A percentile compares a stretch with the other conserved stretches of the same genome.
phyloP scores from a whole-genome alignment of 2,888 invertebrate genomes.

The Coelinius sp. region DNA sequence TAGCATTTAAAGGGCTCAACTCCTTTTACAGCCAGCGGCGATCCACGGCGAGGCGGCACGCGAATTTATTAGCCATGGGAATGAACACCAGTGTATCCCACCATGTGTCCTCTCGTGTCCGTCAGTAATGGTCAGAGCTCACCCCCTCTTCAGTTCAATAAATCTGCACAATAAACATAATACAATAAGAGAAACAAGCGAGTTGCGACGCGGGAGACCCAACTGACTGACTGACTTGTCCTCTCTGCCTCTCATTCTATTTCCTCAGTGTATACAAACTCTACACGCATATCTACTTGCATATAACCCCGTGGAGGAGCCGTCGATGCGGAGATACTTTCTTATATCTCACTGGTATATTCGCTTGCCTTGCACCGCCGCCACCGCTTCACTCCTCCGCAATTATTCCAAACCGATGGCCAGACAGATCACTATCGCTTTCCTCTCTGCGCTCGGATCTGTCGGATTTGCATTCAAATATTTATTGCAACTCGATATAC shows the following conservation, averaged over 20 bases:
- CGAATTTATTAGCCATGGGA: slow-evolving; percentile 53
- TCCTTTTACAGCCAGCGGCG: slow-evolving; percentile 47
- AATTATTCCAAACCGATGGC: slow-evolving; percentile 27
- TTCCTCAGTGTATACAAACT: not conserved
- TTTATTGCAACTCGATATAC: slow-evolving; percentile 29
- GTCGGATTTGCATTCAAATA: slow-evolving; percentile 29
- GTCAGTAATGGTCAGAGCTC: slow-evolving; percentile 31
- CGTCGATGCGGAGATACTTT: not conserved
- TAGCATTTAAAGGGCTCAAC: slow-evolving; percentile 55
- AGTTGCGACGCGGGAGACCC: slow-evolving; percentile 22
- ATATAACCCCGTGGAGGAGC: not conserved
- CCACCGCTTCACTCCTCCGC: not conserved
- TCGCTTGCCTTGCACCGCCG: not conserved
- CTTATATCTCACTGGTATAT: slow-evolving; percentile 21
- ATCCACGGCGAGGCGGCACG: slow-evolving; percentile 44
- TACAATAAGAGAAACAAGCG: slow-evolving; percentile 14
- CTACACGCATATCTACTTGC: slow-evolving; percentile 10
- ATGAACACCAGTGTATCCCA: slow-evolving; percentile 48
- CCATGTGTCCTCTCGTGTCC: slow-evolving; percentile 47
- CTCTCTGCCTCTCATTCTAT: slow-evolving; percentile 28
- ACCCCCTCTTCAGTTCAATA: slow-evolving; percentile 26
- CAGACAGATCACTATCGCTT: slow-evolving; percentile 33
- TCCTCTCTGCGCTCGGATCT: slow-evolving; percentile 1
- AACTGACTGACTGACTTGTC: slow-evolving; percentile 45
- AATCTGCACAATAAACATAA: slow-evolving; percentile 19